Evolutionary conservation across 2,888 invertebrate species (phyloP), one percentile per base, ranked within the genome.

Genomic region (Liodrosophila aerea): DNA sequence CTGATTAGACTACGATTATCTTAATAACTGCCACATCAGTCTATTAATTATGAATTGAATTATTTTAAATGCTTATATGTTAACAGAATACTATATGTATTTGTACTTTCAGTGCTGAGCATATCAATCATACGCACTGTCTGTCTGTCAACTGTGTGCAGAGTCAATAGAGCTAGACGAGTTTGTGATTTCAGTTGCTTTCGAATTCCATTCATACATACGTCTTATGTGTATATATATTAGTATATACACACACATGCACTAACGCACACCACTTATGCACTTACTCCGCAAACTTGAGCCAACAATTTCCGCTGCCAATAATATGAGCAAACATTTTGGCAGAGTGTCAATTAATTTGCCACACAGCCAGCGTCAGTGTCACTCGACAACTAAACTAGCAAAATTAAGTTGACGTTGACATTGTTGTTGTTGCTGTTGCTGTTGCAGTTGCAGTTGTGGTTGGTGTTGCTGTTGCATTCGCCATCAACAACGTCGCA

Each of bases 271-370:
- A 51, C 27, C 34, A 22, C 27, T 15, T 46, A 36, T 44, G 40
- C 33, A 49, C 36, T 52, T 36, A 51, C 54, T 15, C 29, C 36
- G 56, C 56, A 56, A 69, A 46, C 57, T 63, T 57, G 34, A 73
- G 65, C 57, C 66, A 59, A 50, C 64, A 61, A 51, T 54, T 78
- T 59, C 49, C 61, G 68, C 40, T 72, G 76, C 63, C 81, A 76
- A 73, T 80, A 69, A 76, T 69, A 73, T 69, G 56, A 46, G 64
- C 76, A 80, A 77, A 76, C 77, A 80, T 77, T 77, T 77, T 83
- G 73, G 73, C 80, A 53, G 59, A 75, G 73, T 83, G 76, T 77
- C 76, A 77, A 77, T 77, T 77, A 83, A 77, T 77, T 77, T 73
- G 64, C 81, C 82, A 47, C 77, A 70, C 62, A 52, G 67, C 22